These are phyloP conservation scores for Cyprinella venusta DNA, from an alignment of 2,797 vertebrate species.

Conservation along the genomic window DNA sequence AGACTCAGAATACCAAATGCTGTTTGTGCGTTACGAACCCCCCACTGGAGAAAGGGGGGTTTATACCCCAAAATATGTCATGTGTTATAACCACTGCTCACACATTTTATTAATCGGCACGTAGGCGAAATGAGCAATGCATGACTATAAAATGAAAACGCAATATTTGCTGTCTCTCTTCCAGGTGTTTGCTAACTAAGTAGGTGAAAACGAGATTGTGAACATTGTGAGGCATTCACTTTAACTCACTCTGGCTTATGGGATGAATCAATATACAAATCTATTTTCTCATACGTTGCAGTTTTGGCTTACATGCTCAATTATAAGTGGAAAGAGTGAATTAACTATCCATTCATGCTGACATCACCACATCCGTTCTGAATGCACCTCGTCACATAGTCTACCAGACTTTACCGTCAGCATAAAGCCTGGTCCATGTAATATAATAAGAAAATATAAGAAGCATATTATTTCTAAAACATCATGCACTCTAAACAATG, in stretches of 20 bases:
- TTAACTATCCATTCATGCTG: constrained; percentile 6
- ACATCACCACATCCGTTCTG: neutral
- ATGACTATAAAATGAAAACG: neutral
- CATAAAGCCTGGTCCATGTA: neutral
- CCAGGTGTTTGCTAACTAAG: neutral
- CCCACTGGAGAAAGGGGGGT: neutral
- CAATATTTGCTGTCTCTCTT: neutral
- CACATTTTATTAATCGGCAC: neutral
- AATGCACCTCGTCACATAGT: neutral
- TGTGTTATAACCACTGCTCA: neutral
- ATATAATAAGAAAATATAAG: no score
- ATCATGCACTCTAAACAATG: no score
- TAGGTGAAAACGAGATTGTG: neutral
- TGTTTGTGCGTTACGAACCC: neutral
- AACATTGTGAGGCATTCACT: constrained; percentile 13
- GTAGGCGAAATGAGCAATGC: neutral
- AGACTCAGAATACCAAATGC: constrained; percentile 1
- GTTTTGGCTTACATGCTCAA: constrained; percentile 9
- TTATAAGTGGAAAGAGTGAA: neutral
- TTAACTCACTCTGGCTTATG: constrained; percentile 13
- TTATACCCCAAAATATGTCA: neutral
- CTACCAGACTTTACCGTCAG: neutral
- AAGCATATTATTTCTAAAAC: no score
- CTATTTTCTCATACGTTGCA: neutral
- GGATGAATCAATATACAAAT: constrained; percentile 23